These are phyloP conservation scores for Antechinus stuartii DNA, from an alignment of 2,113 vertebrate genomes.

Conservation along the genomic window DNA sequence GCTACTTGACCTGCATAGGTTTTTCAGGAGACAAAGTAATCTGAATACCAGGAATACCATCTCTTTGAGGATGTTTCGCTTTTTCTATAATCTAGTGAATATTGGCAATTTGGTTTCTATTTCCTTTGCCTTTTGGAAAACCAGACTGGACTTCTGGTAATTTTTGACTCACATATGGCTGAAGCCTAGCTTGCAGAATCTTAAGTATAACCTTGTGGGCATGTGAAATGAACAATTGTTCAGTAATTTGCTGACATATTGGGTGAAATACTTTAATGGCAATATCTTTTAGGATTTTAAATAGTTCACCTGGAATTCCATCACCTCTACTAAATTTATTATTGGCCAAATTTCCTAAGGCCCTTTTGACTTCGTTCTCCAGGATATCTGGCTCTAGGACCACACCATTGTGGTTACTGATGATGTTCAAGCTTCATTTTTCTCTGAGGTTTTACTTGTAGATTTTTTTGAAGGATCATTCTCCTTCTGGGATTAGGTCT, in stretches of 20 bases:
- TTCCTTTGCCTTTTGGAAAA: neutral
- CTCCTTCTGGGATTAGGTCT: neutral
- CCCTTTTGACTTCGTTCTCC: neutral
- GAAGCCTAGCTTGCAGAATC: too few species aligned
- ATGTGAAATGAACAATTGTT: too few species aligned
- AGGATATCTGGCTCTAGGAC: neutral
- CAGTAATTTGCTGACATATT: neutral
- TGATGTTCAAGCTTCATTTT: neutral
- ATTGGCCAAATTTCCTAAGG: neutral
- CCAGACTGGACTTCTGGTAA: neutral
- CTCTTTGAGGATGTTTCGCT: neutral
- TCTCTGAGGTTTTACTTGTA: neutral
- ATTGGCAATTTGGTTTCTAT: neutral
- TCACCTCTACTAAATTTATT: neutral
- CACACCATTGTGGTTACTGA: neutral
- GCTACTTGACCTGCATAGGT: too few species aligned
- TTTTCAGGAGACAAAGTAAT: too few species aligned
- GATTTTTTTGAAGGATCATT: neutral
- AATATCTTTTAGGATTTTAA: neutral
- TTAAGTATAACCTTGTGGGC: too few species aligned
- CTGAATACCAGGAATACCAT: too few species aligned
- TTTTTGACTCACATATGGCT: neutral
- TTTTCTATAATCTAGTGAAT: neutral
- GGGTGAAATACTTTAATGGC: neutral
- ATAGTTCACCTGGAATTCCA: neutral